Evolutionary conservation across 1,140 invertebrate genomes (phyloP), one percentile per base, ranked within the genome.

Genomic region (Drosophila elegans): DNA sequence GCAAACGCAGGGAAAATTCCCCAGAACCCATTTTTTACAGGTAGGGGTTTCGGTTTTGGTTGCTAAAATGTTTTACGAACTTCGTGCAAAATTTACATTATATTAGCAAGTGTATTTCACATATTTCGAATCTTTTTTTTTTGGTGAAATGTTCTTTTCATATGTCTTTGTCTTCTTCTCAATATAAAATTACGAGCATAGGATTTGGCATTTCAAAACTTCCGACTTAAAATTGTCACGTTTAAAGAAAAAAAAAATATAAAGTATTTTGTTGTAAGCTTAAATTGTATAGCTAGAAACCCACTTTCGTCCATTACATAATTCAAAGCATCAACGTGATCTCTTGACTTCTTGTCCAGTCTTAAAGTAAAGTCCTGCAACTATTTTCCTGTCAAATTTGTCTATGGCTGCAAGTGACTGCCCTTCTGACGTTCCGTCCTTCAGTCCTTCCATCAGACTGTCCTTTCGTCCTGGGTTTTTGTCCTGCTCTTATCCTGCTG

Each of bases 341-440:
- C 21, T 21, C 25, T 45, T 6, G 11, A 25, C 16, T 45, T 16
- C 16, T 29, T 55, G 32, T 29, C 16, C 12, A 38, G 57, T 52
- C 38, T 85, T 86, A 78, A 85, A 85, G 82, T 67, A 63, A 29
- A 71, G 53, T 67, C 38, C 82, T 48, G 45, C 29, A 64, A 82
- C 57, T 63, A 69, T 78, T 71, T 77, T 69, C 62, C 78, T 44
- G 52, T 56, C 68, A 63, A 86, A 81, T 86, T 82, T 68, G 78
- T 78, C 57, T 48, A 41, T 63, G 69, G 60, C 83, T 86, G 83
- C 83, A 82, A 88, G 75, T 88, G 83, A 85, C 82, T 83, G 74
- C 3, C 46, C 16, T 48, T 34, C 67, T 41, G 73, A 42, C 42
- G 13, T 16, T 10, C 16, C 11, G 34, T 62, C 45, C 44, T 32